phyloP scores from a whole-genome alignment of 2,888 invertebrate species.

The Diloba caeruleocephala region DNA sequence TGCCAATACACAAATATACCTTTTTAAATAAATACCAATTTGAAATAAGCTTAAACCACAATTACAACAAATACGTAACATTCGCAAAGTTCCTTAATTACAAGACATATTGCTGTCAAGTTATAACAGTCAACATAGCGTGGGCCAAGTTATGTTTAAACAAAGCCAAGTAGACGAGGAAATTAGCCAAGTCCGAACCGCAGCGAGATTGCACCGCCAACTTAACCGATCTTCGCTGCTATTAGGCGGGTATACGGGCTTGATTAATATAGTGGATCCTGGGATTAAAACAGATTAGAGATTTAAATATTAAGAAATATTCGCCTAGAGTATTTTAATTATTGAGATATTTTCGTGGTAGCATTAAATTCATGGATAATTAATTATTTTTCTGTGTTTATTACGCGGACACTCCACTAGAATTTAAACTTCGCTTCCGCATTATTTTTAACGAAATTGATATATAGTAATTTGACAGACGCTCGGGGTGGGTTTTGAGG shows the following conservation, averaged over 20 bases:
- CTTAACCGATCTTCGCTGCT: slow-evolving; percentile 3
- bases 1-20: no score
- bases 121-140: slow-evolving; percentile 14
- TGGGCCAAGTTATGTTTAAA: slow-evolving; percentile 27
- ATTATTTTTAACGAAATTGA: no score
- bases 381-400: no score
- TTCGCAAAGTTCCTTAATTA: slow-evolving; percentile 7
- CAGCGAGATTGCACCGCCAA: slow-evolving; percentile 23
- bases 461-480: no score
- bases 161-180: slow-evolving; percentile 25
- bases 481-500: no score
- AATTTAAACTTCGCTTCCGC: no score
- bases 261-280: background rate
- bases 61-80: background rate
- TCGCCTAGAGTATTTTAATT: no score
- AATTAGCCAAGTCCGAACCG: slow-evolving; percentile 30
- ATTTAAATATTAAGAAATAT: no score
- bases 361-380: no score
- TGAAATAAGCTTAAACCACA: background rate
- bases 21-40: background rate
- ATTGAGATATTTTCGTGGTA: no score
- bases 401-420: no score
- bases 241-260: slow-evolving; percentile 3
- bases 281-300: background rate
- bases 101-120: slow-evolving; percentile 12